Base-by-base conservation (phyloP, 1,140 invertebrate species). In the Micrasema minimum region DNA sequence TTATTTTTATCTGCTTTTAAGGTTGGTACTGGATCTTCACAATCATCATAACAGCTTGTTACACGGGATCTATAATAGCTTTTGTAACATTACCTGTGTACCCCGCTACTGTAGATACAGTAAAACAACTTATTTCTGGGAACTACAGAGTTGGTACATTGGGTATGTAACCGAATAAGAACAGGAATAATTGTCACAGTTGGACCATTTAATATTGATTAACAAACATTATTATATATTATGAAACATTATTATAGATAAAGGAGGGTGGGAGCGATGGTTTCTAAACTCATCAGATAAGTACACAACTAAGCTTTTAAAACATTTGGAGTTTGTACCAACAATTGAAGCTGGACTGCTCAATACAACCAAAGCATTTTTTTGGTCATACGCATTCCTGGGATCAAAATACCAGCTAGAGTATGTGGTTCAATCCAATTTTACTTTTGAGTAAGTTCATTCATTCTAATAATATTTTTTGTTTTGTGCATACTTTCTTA, bases 1-100 rank as follows among this genome's bases (percentile, higher is more conserved):
- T 74, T 79, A 82, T 22, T 50, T 53, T 31, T 22, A 9, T 67
- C 37, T 37, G 26, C 20, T 12, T 1, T 55, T 67, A 68, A 90
- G 89, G 88, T 43, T 87, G 89, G 75, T 93, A 93, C 77, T 93
- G 91, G 91, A 77, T 91, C 1, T 93, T 93, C 75, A 92, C 91
- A 1, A 92, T 92, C 22, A 92, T 93, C 16, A 89, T 92, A 66
- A 92, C 91, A 0, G 89, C 91, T 26, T 91, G 90, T 75, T 93
- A 93, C 72, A 92, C 91, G 1, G 90, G 91, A 20, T 92, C 89
- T 6, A 92, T 93, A 22, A 92, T 93, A 77, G 90, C 91, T 0
- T 93, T 92, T 78, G 90, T 93, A 12, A 92, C 91, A 2, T 78
- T 93, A 59, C 91, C 91, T 0, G 83, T 88, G 0, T 91, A 87